Evolutionary conservation across 2,797 vertebrate genomes (phyloP), one percentile per base, ranked within the genome.

Genomic region (Artibeus lituratus): DNA sequence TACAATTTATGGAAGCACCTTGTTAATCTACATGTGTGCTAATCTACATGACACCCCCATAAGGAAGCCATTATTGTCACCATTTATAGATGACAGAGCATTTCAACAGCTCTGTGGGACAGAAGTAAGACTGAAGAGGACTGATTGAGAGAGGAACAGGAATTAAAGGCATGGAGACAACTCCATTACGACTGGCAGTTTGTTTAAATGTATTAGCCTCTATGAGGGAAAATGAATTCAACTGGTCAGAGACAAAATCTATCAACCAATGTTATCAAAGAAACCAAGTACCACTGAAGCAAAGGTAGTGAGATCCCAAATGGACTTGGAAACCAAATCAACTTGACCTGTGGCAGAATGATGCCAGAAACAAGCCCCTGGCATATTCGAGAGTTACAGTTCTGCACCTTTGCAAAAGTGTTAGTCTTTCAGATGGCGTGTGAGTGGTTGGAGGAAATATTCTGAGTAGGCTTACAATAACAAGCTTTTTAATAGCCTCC

Each of bases 21-120:
- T 94, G 82, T 84, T 91, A 95, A 95, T 42, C 39, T 42, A 42
- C 39, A 42, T 42, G 70, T 92, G 78, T 84, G 92, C 91, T 96
- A 86, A 91, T 96, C 94, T 96, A 83, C 15, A 96, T 78, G 84
- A 67, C 87, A 89, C 89, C 82, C 95, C 88, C 93, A 57, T 65
- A 73, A 92, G 88, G 76, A 95, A 94, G 39, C 47, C 91, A 94
- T 91, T 85, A 89, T 92, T 65, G 78, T 92, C 57, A 73, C 51
- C 88, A 87, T 90, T 94, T 87, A 87, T 59, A 95, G 88, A 89
- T 89, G 90, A 95, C 87, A 94, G 94, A 92, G 57, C 69, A 73
- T 91, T 92, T 95, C 62, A 93, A 70, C 87, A 73, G 51, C 80
- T 91, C 73, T 47, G n/a, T 77, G 86, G 92, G 51, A 92, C 74